phyloP scores from a whole-genome alignment of 2,797 vertebrate species.

The Oceanodroma leucorhoa region DNA sequence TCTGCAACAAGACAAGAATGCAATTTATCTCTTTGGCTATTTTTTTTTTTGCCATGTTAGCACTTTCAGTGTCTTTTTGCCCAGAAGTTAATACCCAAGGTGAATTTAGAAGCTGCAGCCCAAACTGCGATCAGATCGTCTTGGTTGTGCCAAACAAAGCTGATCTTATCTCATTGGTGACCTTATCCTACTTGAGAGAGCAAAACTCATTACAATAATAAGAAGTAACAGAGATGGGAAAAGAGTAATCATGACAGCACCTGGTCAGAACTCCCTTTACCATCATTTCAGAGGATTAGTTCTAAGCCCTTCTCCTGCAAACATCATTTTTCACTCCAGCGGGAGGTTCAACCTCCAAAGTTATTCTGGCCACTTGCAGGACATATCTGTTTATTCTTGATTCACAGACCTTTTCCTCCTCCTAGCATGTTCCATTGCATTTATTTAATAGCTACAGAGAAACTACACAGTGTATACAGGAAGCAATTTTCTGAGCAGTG shows the following conservation, averaged over 20 bases:
- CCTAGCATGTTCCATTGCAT: neutral
- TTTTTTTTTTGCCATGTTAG: neutral
- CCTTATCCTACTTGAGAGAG: conserved; percentile 69
- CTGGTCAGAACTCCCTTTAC: conserved; percentile 63
- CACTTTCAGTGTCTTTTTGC: conserved; percentile 50
- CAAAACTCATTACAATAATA: conserved; percentile 71
- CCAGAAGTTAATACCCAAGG: conserved; percentile 65
- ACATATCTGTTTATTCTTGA: conserved; percentile 23
- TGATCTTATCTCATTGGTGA: conserved; percentile 74
- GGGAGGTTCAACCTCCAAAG: conserved; percentile 40
- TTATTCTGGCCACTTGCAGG: conserved; percentile 37
- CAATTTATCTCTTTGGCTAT: neutral
- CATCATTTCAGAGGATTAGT: conserved; percentile 59
- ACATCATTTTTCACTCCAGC: conserved; percentile 61
- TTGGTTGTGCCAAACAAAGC: conserved; percentile 67
- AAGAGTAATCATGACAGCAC: conserved; percentile 30
- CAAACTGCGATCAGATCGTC: conserved; percentile 67
- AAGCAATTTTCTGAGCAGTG: neutral
- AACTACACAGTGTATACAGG: neutral
- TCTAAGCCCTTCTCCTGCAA: conserved; percentile 55
- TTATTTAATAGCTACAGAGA: conserved; percentile 33
- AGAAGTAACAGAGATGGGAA: conserved; percentile 60
- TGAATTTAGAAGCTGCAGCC: conserved; percentile 66
- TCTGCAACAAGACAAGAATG: neutral
- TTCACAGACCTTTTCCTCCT: conserved; percentile 33